Conservation (phyloP, 2,888 invertebrate species). For the Drosophila robusta region DNA sequence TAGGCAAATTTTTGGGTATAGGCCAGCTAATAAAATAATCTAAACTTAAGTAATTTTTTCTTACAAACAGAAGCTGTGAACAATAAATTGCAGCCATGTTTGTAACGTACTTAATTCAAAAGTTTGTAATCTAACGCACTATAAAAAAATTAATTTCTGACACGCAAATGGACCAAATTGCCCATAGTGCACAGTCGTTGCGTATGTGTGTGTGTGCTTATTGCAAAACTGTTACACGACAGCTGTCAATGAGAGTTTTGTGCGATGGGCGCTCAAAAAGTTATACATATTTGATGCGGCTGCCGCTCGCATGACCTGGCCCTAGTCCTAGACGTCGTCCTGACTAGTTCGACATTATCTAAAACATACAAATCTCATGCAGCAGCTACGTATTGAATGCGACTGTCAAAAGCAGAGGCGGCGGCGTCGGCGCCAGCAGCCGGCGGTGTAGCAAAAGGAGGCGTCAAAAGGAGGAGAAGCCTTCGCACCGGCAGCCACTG, state of each 20-base stretch:
- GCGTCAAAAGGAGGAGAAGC: not conserved
- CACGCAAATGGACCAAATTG: not conserved
- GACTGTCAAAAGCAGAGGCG: slow-evolving; percentile 36
- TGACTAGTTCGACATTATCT: slow-evolving; percentile 65
- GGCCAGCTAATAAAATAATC: no score
- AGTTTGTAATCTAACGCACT: no score
- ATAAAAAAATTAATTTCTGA: no score
- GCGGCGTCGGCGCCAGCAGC: slow-evolving; percentile 9
- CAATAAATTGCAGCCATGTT: no score
- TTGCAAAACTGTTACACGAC: slow-evolving; percentile 46
- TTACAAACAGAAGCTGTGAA: no score
- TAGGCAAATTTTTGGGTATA: no score
- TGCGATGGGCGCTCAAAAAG: slow-evolving; percentile 46
- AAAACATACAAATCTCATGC: slow-evolving; percentile 64
- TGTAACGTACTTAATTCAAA: no score
- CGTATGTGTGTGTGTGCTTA: slow-evolving; percentile 14
- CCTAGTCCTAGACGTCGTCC: not conserved
- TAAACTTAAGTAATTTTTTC: no score
- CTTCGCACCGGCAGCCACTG: slow-evolving; percentile 43
- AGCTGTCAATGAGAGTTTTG: slow-evolving; percentile 44
- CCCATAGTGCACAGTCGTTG: not conserved
- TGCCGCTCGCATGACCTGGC: not conserved
- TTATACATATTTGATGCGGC: slow-evolving; percentile 70
- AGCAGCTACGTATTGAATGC: slow-evolving; percentile 34
- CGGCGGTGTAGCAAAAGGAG: slow-evolving; percentile 1